Base-by-base conservation (phyloP, 2,797 vertebrate genomes). In the Sebastes elongatus region DNA sequence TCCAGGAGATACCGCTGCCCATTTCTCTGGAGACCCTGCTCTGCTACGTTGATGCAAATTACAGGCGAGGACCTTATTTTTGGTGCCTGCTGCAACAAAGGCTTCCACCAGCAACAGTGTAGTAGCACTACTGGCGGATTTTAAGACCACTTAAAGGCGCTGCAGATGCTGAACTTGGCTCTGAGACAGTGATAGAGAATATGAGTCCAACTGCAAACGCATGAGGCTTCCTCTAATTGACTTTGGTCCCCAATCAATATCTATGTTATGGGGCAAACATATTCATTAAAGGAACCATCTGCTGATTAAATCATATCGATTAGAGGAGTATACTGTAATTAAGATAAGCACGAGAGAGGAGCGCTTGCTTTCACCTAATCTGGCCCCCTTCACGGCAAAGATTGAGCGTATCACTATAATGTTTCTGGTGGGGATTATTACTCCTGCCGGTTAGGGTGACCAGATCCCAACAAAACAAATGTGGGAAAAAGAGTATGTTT, bases 271-370 rank as follows among this genome's bases (percentile, higher is more conserved):
- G 93, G 88, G 93, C 90, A 91, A 93, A 93, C 88, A 91, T 93
- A 95, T 96, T 95, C 93, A 96, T 96, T 95, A 95, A 95, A 92
- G 91, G 85, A 89, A 89, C 92, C 94, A 95, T 96, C 93, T 92
- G 84, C 93, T 95, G 94, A 95, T 96, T 95, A 95, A 94, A 95
- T 94, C 77, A 91, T 94, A 96, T 96, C 71, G 94, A 96, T 95
- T 92, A 71, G 88, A 84, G 71, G 84, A 85, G 88, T 90, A 93
- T 95, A 65, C 35, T 65, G 63, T 65, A 95, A 96, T 96, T 95
- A 95, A 95, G 94, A 96, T 95, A 93, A 95, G 91, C 88, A 68
- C 70, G 67, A 80, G 74, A 84, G 74, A 82, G 74, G 68, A 75
- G 84, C 38, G 33, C 67, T 49, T 75, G 74, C 84, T 88, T 90